A percentile compares a stretch with the other conserved stretches of the same genome.
phyloP scores from a whole-genome alignment of 2,888 invertebrate species.

The Liopterus haemorrhoidalis region DNA sequence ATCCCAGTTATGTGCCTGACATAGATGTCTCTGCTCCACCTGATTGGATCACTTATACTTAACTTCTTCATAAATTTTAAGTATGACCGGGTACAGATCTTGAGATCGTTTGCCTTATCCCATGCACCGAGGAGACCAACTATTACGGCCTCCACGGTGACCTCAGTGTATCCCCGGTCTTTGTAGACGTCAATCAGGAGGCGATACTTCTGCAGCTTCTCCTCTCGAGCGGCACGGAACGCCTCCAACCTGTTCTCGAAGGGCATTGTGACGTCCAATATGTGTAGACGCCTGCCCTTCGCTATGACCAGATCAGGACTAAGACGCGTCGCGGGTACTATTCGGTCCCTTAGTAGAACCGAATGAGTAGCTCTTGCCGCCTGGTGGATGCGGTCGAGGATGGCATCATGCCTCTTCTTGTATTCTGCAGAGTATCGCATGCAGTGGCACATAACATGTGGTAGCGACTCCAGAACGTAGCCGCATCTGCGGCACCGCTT shows the following conservation, averaged over 20 bases:
- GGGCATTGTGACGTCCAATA: slow-evolving; percentile 37
- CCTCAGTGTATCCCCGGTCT: slow-evolving; percentile 20
- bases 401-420: slow-evolving; percentile 32
- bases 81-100: slow-evolving; percentile 27
- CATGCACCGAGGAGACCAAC: slow-evolving; percentile 38
- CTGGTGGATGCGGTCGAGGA: slow-evolving; percentile 28
- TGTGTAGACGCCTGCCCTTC: slow-evolving; percentile 28
- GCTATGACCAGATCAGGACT: slow-evolving; percentile 32
- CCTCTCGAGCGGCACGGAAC: slow-evolving; percentile 29
- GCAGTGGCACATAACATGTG: slow-evolving; percentile 41
- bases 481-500: slow-evolving; percentile 36
- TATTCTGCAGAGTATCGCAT: slow-evolving; percentile 33
- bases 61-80: slow-evolving; percentile 32
- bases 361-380: slow-evolving; percentile 18
- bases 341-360: slow-evolving; percentile 19
- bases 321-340: slow-evolving; percentile 22
- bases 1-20: slow-evolving; percentile 36
- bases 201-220: slow-evolving; percentile 28
- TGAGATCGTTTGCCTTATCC: slow-evolving; percentile 34
- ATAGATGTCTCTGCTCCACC: slow-evolving; percentile 38
- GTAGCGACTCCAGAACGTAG: slow-evolving; percentile 35
- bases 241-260: slow-evolving; percentile 36
- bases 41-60: slow-evolving; percentile 34
- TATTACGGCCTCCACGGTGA: slow-evolving; percentile 32
- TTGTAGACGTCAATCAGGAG: slow-evolving; percentile 9